Evolutionary conservation across 2,113 vertebrate species (phyloP), one percentile per base, ranked within the genome.

Genomic region (Galeopterus variegatus): DNA sequence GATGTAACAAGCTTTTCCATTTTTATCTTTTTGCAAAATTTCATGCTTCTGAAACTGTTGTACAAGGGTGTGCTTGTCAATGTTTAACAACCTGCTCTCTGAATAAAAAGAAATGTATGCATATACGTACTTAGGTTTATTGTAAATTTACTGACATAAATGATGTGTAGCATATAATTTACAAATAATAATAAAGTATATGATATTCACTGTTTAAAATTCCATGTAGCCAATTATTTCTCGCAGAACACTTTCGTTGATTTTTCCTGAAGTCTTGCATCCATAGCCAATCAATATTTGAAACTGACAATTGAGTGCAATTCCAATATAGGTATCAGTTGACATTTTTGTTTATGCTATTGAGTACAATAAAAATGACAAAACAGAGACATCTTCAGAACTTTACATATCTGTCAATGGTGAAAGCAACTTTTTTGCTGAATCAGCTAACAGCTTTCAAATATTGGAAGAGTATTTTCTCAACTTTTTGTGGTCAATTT

Each of bases 401-500:
- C 3, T 11, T 80, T 28, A 60, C 45, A 94, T 31, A 79, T 65
- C 58, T 73, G 11, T 70, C 65, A 80, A 69, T 56, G 8, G 6
- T 52, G 6, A 70, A 26, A 52, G n/a, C 23, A 91, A 31, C 1
- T 1, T 92, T 62, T 54, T 48, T 88, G 70, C 52, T 90, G 13
- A 96, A 26, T 93, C 31, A 88, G 80, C 54, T 48, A 90, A 91
- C 54, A 36, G 56, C 50, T 85, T 95, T 81, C 62, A 86, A 80
- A 81, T 77, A 50, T 31, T 48, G 33, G 14, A 75, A 70, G 14
- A 45, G 52, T 28, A 5, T 41, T 81, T 56, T 73, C 87, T 88
- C 60, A 3, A 54, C 64, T 60, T 75, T 85, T 80, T 77, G 21
- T 17, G 3, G 9, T 82, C 56, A 41, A 41, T 41, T 41, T 41